Base-by-base conservation (phyloP, 2,113 vertebrate genomes). In the Manacus vitellinus region DNA sequence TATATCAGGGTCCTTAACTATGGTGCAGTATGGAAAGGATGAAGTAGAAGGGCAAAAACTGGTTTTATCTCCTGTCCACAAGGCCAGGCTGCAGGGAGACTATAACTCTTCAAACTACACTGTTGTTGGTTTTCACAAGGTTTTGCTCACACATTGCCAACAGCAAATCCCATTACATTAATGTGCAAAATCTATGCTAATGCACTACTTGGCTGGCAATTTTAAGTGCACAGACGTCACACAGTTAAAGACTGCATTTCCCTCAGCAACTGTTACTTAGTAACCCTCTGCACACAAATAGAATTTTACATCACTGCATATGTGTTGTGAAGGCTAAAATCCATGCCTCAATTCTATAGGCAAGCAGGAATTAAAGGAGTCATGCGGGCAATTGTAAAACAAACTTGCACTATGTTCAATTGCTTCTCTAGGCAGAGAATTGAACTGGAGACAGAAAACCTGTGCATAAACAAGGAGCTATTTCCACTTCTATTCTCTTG, bases 191-290 rank as follows among this genome's bases (percentile, higher is more conserved):
- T 94, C 94, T 96, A 85, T 93, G 90, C 55, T 94, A 97, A 96
- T 90, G 92, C 46, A 94, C 62, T 95, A n/a, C 59, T 85, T 52
- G 79, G 63, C 92, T 80, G 41, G 63, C 75, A 80, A 78, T 90
- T 94, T 85, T 76, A 85, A 91, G 78, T 15, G 46, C 90, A 74
- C 75, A 92, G 82, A 85, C 92, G 17, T 96, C 94, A 96, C 3
- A 31, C 59, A 70, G 87, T 91, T 82, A 68, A 89, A 92, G 78
- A 47, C 63, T 80, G 71, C 85, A 82, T 86, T 94, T 93, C 88
- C 90, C 93, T 88, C 95, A 95, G 95, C 96, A 95, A 97, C 93
- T 93, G 94, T 96, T 96, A 93, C 96, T 96, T 94, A 88, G 96
- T 97, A 95, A 96, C 94, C 67, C 85, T 66, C 86, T 59, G 81